A percentile compares a stretch with the other conserved stretches of the same genome.
Conservation (phyloP, 2,797 vertebrate species). For the Argentina silus region DNA sequence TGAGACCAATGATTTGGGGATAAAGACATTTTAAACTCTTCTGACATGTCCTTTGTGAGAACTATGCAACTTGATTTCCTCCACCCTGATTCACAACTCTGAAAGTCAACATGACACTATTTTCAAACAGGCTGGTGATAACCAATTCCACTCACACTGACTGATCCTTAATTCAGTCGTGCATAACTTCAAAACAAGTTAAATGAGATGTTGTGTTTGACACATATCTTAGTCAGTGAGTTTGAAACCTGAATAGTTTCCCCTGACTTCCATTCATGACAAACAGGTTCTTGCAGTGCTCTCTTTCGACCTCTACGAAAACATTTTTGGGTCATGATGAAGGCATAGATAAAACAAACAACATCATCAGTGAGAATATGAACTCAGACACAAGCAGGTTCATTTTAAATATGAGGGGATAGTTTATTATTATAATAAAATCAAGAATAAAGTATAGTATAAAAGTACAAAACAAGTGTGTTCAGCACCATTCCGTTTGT, state of each 20-base stretch:
- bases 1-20: background rate
- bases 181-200: background rate
- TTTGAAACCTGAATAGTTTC: constrained; percentile 9
- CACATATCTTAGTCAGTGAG: constrained; percentile 22
- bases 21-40: background rate
- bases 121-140: background rate
- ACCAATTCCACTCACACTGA: background rate
- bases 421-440: constrained; percentile 50
- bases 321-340: constrained; percentile 12
- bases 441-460: background rate
- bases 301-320: constrained; percentile 11
- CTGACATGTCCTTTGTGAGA: constrained; percentile 20
- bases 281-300: constrained; percentile 56
- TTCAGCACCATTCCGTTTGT: no score
- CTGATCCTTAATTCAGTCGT: background rate
- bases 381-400: background rate
- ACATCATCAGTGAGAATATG: background rate
- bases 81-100: background rate
- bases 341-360: background rate
- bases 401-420: background rate
- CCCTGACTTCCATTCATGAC: constrained; percentile 33
- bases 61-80: background rate
- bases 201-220: background rate
- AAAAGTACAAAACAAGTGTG: no score
- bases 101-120: constrained; percentile 11